These are phyloP conservation scores for Hecatera dysodea DNA, from an alignment of 2,888 invertebrate species.

Conservation along the genomic window DNA sequence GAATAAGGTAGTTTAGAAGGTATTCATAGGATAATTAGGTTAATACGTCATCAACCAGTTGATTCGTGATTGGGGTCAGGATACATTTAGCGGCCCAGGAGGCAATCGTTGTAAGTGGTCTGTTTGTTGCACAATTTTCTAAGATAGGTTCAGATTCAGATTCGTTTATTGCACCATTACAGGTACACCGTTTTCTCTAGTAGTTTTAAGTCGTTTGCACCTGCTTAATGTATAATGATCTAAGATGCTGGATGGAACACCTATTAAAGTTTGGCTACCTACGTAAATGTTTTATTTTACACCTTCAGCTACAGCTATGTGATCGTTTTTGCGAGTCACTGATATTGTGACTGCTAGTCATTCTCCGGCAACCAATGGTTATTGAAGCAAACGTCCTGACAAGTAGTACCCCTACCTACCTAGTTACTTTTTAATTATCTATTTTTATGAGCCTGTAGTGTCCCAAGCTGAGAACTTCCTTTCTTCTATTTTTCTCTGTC, in stretches of 20 bases:
- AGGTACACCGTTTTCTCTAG: background rate
- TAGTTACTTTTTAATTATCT: no score
- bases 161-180: no score
- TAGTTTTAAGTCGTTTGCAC: background rate
- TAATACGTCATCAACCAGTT: background rate
- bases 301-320: background rate
- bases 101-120: no score
- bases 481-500: no score
- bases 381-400: no score
- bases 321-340: background rate
- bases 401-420: no score
- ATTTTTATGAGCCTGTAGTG: no score
- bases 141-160: no score
- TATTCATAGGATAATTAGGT: background rate
- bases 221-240: background rate
- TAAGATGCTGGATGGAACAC: background rate
- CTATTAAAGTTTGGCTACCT: background rate
- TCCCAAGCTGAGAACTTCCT: no score
- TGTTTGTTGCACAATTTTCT: background rate
- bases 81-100: background rate
- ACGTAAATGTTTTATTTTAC: background rate
- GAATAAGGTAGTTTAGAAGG: background rate
- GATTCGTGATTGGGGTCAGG: background rate
- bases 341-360: background rate
- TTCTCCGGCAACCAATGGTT: background rate